Conservation (phyloP, 2,888 invertebrate species). For the Chorisops tibialis region DNA sequence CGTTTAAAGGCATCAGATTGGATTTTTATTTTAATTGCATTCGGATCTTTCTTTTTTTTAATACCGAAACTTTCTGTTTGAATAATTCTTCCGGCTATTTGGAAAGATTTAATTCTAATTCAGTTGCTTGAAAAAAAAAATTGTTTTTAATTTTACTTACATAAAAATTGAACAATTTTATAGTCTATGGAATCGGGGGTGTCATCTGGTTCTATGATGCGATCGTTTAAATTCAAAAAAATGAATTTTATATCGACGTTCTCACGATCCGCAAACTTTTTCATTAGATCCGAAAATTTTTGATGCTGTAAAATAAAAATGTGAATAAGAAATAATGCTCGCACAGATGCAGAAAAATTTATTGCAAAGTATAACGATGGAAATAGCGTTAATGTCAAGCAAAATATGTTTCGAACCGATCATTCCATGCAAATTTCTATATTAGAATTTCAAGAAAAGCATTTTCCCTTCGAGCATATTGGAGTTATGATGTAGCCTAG, state of each 20-base stretch:
- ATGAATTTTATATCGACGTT: slow-evolving; percentile 37
- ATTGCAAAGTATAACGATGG: too few relatives aligned
- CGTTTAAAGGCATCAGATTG: slow-evolving; percentile 44
- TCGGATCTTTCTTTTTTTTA: slow-evolving; percentile 29
- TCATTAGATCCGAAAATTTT: slow-evolving; percentile 43
- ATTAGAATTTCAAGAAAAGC: too few relatives aligned
- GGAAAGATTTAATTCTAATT: not conserved
- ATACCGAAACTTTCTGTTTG: not conserved
- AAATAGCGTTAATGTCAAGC: too few relatives aligned
- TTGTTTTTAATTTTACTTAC: slow-evolving; percentile 35
- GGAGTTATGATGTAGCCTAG: too few relatives aligned
- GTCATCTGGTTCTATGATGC: slow-evolving; percentile 40
- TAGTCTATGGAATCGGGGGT: slow-evolving; percentile 44
- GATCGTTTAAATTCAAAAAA: slow-evolving; percentile 41
- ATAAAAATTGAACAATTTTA: slow-evolving; percentile 42
- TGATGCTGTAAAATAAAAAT: slow-evolving; percentile 38
- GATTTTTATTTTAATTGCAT: slow-evolving; percentile 43
- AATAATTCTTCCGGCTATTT: slow-evolving; percentile 11
- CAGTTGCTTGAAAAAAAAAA: not conserved
- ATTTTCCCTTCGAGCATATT: too few relatives aligned
- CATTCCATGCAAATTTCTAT: too few relatives aligned
- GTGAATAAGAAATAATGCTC: too few relatives aligned
- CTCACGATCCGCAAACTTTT: slow-evolving; percentile 42
- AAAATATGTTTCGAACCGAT: too few relatives aligned
- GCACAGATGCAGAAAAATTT: too few relatives aligned